Base-by-base conservation (phyloP, 2,113 vertebrate species). In the Desmodus rotundus region DNA sequence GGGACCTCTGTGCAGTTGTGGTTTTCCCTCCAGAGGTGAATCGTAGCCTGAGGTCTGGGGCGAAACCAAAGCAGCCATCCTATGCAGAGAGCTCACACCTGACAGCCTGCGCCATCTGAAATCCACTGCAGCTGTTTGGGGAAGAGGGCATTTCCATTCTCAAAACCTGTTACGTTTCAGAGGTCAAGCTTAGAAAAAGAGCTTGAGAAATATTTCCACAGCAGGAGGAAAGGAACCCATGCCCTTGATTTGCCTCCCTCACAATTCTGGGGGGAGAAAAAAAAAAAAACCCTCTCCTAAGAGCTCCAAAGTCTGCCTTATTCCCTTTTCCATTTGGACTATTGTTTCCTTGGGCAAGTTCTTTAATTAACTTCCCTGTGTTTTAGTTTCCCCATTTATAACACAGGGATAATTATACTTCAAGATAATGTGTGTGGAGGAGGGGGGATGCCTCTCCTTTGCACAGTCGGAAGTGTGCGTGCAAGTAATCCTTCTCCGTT, bases 341-440 rank as follows among this genome's bases (percentile, higher is more conserved):
- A 10, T 43, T 87, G 63, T 96, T 96, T 96, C 94, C 96, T 94
- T 96, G 94, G 96, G 97, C 94, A 92, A 97, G 91, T 96, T 95
- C 93, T 97, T 97, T 97, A 97, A 97, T 96, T 97, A 97, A 97
- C 87, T 96, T 94, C 89, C 92, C 93, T 96, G 36, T 89, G 89
- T 97, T 96, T 95, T 91, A 93, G 91, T 96, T 93, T 95, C 93
- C 74, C 89, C 94, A 85, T 93, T 96, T 96, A 87, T 97, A 95
- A 95, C 74, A 58, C 65, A 87, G 84, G 47, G 91, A 97, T 97
- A 93, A 96, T 97, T 97, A 92, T 93, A 73, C 89, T 93, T 95
- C 52, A 76, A 77, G 86, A 94, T 96, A 89, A 86, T 88, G 47
- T 81, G 73, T 76, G 76, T 36, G 47, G 28, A 5, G 56, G 28